phyloP scores from a whole-genome alignment of 2,797 vertebrate genomes.

The Podargus strigoides region DNA sequence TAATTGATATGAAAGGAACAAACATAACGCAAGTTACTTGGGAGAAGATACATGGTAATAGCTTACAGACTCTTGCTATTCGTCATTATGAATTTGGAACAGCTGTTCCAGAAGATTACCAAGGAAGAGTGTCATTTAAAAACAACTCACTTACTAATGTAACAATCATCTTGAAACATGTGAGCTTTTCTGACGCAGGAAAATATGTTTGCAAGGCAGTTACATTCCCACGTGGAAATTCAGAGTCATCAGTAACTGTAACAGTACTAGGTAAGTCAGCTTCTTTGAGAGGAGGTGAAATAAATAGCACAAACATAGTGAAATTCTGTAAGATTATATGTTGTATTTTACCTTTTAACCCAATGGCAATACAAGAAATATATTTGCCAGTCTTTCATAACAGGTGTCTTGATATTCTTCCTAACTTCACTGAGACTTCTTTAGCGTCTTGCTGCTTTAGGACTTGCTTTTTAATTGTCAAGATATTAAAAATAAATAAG shows the following conservation, averaged over 20 bases:
- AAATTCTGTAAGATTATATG: background rate
- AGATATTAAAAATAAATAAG: background rate
- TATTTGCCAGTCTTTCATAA: background rate
- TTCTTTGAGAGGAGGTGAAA: background rate
- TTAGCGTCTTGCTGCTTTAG: no score
- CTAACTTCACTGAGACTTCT: no score
- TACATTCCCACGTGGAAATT: constrained; percentile 94
- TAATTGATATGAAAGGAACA: constrained; percentile 87
- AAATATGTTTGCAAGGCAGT: constrained; percentile 92
- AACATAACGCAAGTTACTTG: constrained; percentile 95
- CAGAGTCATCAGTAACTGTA: constrained; percentile 84
- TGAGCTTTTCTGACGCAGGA: constrained; percentile 88
- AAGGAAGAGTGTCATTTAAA: constrained; percentile 85
- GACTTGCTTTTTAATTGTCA: background rate
- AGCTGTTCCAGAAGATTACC: constrained; percentile 84
- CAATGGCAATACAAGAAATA: background rate
- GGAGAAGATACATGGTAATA: constrained; percentile 86
- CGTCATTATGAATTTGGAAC: constrained; percentile 89
- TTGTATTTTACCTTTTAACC: background rate
- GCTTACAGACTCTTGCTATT: constrained; percentile 87
- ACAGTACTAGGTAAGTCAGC: constrained; percentile 87
- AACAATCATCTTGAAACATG: constrained; percentile 85
- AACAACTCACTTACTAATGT: constrained; percentile 87
- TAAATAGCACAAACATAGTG: background rate
- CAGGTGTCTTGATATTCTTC: no score